Conservation (phyloP, 2,888 invertebrate species). For the Hemicrepidius hirtus region DNA sequence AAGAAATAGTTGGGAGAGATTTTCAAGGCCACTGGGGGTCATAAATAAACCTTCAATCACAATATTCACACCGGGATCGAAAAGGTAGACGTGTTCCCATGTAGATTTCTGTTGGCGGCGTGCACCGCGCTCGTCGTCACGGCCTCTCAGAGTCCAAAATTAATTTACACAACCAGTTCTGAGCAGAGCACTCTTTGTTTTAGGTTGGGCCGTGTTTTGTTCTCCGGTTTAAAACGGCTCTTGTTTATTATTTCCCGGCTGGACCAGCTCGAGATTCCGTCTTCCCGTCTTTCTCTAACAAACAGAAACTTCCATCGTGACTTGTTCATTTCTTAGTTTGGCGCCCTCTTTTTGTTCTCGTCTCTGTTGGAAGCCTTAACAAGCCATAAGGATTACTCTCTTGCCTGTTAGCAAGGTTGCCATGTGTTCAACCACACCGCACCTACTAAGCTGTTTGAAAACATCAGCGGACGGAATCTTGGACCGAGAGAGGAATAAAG, state of each 20-base stretch:
- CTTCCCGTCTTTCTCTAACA: slow-evolving; percentile 54
- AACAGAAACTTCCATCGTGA: slow-evolving; percentile 43
- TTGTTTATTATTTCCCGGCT: slow-evolving; percentile 70
- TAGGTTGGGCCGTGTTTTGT: slow-evolving; percentile 69
- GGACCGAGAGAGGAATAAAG: slow-evolving; percentile 28
- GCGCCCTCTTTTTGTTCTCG: slow-evolving; percentile 49
- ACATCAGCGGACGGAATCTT: slow-evolving; percentile 57
- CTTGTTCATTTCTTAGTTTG: slow-evolving; percentile 18
- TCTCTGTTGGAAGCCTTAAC: slow-evolving; percentile 52
- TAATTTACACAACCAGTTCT: slow-evolving; percentile 72
- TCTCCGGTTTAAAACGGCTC: slow-evolving; percentile 70
- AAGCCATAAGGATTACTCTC: slow-evolving; percentile 51
- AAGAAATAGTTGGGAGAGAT: slow-evolving; percentile 31
- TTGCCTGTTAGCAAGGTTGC: slow-evolving; percentile 65
- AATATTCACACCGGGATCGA: slow-evolving; percentile 50
- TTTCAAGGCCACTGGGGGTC: slow-evolving; percentile 35
- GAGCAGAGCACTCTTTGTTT: slow-evolving; percentile 67
- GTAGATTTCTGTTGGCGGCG: slow-evolving; percentile 49
- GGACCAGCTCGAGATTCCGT: slow-evolving; percentile 61
- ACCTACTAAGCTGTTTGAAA: slow-evolving; percentile 66
- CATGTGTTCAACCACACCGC: slow-evolving; percentile 58
- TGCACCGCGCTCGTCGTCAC: slow-evolving; percentile 52
- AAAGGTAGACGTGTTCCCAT: slow-evolving; percentile 47
- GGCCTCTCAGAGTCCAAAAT: slow-evolving; percentile 67
- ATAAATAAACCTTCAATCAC: slow-evolving; percentile 49